These are phyloP conservation scores for Morpho deidamia DNA, from an alignment of 2,888 invertebrate genomes.

Conservation along the genomic window DNA sequence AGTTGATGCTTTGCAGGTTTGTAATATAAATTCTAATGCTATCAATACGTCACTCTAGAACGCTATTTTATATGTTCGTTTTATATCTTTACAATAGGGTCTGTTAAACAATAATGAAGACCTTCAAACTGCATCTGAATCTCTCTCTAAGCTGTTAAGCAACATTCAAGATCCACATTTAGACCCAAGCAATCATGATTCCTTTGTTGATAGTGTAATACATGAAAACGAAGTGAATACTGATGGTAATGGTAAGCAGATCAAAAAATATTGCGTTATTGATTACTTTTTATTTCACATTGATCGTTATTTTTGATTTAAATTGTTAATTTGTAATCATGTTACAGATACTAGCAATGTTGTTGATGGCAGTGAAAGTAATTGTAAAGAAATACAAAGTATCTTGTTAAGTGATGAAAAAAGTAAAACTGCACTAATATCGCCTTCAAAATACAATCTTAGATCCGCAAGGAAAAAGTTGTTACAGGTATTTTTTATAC, in stretches of 20 bases:
- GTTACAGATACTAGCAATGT: neutral
- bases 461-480: conserved; percentile 24
- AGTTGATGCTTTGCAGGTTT: conserved; percentile 61
- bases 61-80: neutral
- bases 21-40: conserved; percentile 9
- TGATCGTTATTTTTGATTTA: no score
- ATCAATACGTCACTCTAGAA: conserved; percentile 1
- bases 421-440: neutral
- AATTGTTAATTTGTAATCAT: neutral
- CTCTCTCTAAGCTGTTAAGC: conserved; percentile 41
- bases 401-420: neutral
- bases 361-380: neutral
- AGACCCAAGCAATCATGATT: conserved; percentile 33
- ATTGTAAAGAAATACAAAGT: neutral
- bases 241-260: conserved; percentile 7
- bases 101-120: conserved; percentile 40
- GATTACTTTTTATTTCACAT: no score
- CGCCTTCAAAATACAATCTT: conserved; percentile 25
- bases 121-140: conserved; percentile 43
- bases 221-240: conserved; percentile 7
- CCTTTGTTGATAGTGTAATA: conserved; percentile 28
- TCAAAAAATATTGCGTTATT: neutral
- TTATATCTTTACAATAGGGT: conserved; percentile 30
- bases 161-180: conserved; percentile 47
- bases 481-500: conserved; percentile 21